Conservation (phyloP, 2,113 vertebrate species). For the Parotia lawesii region DNA sequence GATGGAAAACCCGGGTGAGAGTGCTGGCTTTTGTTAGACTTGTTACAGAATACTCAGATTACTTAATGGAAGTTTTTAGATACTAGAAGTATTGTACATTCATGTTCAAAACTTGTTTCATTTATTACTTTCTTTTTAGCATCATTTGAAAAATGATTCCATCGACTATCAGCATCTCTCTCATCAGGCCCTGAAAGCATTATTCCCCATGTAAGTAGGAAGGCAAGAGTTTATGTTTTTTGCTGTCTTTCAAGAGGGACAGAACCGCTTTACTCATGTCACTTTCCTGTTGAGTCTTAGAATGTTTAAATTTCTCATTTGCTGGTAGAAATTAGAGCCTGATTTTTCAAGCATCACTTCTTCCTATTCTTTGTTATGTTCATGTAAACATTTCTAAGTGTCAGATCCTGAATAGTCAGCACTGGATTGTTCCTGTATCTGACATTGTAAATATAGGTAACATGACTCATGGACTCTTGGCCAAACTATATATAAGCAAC, state of each 20-base stretch:
- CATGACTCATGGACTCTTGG: background rate
- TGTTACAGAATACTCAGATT: background rate
- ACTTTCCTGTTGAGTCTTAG: background rate
- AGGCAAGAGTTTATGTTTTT: background rate
- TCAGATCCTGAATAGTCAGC: background rate
- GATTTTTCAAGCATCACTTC: background rate
- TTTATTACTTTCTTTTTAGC: conserved; percentile 5
- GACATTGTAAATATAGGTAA: background rate
- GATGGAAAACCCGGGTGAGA: background rate
- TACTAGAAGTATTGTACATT: background rate
- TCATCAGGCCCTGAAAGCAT: background rate
- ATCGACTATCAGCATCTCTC: background rate
- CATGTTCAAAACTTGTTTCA: background rate
- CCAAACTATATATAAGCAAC: background rate
- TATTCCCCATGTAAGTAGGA: background rate
- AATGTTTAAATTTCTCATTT: conserved; percentile 6
- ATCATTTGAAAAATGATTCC: background rate
- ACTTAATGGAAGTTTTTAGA: background rate
- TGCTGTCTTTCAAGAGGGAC: background rate
- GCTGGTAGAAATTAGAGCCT: background rate
- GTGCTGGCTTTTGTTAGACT: background rate
- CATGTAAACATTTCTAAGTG: background rate
- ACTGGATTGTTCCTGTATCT: background rate
- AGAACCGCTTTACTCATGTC: background rate
- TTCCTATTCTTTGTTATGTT: background rate